phyloP scores from a whole-genome alignment of 2,797 vertebrate genomes.

The Schizopygopsis pylzovi region DNA sequence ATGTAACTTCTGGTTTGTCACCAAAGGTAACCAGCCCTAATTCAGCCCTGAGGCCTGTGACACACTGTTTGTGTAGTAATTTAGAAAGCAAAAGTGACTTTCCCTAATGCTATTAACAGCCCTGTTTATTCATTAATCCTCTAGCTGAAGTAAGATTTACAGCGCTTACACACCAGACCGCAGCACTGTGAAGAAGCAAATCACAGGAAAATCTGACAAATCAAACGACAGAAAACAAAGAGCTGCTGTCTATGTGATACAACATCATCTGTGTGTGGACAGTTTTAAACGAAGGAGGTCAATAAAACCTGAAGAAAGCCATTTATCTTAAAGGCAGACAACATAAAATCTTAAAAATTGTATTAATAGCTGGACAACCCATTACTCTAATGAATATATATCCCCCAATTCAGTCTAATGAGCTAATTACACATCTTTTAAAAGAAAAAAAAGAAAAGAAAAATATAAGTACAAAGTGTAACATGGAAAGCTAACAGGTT shows the following conservation, averaged over 20 bases:
- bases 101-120: conserved; percentile 53
- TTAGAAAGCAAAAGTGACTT: conserved; percentile 21
- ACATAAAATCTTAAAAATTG: background rate
- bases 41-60: conserved; percentile 9
- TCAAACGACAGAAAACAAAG: background rate
- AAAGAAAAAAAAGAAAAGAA: too few relatives aligned
- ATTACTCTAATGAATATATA: too few relatives aligned
- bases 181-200: background rate
- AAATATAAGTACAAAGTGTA: too few relatives aligned
- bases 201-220: background rate
- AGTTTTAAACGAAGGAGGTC: background rate
- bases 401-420: too few relatives aligned
- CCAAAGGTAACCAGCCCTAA: conserved; percentile 15
- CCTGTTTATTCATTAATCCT: conserved; percentile 33
- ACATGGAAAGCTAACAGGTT: too few relatives aligned
- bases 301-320: background rate
- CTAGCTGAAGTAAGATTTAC: conserved; percentile 22
- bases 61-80: conserved; percentile 23
- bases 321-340: background rate
- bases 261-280: background rate
- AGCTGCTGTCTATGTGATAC: background rate
- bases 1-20: background rate
- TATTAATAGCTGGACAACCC: too few relatives aligned
- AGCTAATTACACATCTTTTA: too few relatives aligned
- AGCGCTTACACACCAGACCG: background rate